Base-by-base conservation (phyloP, 2,797 vertebrate species). In the Eospalax fontanierii region DNA sequence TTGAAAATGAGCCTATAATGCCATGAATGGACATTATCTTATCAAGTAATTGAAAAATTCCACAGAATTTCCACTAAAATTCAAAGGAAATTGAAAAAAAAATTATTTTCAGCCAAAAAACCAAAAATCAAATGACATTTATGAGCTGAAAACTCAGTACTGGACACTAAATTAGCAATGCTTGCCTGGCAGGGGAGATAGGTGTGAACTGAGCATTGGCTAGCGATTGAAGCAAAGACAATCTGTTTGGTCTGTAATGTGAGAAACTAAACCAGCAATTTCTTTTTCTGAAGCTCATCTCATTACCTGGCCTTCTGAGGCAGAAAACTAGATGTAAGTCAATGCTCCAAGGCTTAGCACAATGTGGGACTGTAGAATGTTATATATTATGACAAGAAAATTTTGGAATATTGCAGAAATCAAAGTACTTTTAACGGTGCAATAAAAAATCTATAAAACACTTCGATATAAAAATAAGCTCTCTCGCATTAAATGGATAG, bases 391-490 rank as follows among this genome's bases (percentile, higher is more conserved):
- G 87, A 94, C 91, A 95, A 82, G 93, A 94, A 95, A 95, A 93
- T 96, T n/a, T 96, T 79, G 76, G 75, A 95, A 90, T 95, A 89
- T 92, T 93, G 70, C 83, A 95, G 78, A 93, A 96, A 85, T 91
- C 92, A 96, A 96, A 85, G 81, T 95, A 82, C 74, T 96, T 24
- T 92, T 97, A 93, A 71, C 93, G 70, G 74, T 71, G 38, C 65
- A 96, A 93, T 91, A 91, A 97, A 96, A 93, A 95, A 95, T 96
- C 95, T 95, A 88, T 97, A 95, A 97, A 93, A 90, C 10, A 84
- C 66, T 2, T 1, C 83, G 24, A 63, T 96, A 82, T 91, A 93
- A 91, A 96, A 92, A 96, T 96, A 96, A 95, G 74, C 91, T 93
- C 59, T 86, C 89, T 94, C 81, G 89, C 63, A 94, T 95, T 96